Evolutionary conservation across 2,888 invertebrate genomes (phyloP).

Genomic region (Ennomos erosarius): DNA sequence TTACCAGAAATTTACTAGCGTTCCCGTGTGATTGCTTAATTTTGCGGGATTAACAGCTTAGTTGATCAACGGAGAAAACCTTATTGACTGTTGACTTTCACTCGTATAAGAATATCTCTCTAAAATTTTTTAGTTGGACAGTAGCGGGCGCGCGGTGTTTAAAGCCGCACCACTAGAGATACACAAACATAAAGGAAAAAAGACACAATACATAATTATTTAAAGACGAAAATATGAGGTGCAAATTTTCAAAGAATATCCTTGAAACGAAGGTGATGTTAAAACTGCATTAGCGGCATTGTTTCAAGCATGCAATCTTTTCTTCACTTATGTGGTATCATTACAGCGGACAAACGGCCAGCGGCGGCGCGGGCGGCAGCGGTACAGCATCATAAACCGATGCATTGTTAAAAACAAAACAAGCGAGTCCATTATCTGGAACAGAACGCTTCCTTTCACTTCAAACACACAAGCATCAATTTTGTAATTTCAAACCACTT

Average conservation of each 20-base stretch:
- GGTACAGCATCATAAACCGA: constrained; percentile 43
- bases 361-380: constrained; percentile 2
- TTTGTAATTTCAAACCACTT: constrained; percentile 71
- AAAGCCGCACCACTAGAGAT: too few species aligned
- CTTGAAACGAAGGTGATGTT: constrained; percentile 14
- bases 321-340: constrained; percentile 17
- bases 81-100: too few species aligned
- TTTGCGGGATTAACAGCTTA: too few species aligned
- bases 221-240: too few species aligned
- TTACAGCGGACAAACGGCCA: constrained; percentile 16
- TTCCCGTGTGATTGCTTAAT: too few species aligned
- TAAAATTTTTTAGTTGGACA: too few species aligned
- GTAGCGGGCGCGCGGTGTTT: too few species aligned
- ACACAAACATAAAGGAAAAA: neutral
- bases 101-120: too few species aligned
- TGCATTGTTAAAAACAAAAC: constrained; percentile 64
- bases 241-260: constrained; percentile 1
- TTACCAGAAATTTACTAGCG: too few species aligned
- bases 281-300: constrained; percentile 12
- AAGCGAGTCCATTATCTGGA: constrained; percentile 60
- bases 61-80: too few species aligned
- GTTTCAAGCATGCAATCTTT: constrained; percentile 18
- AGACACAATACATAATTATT: neutral
- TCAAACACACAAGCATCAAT: constrained; percentile 67
- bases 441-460: constrained; percentile 73